phyloP scores from a whole-genome alignment of 1,140 invertebrate species.

The Sycophila sp. region DNA sequence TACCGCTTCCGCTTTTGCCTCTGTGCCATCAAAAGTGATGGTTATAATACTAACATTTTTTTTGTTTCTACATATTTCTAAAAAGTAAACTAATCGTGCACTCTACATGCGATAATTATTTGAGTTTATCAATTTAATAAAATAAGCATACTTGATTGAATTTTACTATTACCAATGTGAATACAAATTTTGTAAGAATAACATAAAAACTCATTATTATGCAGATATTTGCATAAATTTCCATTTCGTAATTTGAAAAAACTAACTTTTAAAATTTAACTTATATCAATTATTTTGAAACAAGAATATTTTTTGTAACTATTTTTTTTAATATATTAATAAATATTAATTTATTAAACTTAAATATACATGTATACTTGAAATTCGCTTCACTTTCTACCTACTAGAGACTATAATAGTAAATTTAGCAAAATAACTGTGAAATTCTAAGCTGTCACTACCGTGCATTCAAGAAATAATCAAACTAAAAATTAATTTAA shows the following conservation, averaged over 20 bases:
- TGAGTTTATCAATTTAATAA: background rate
- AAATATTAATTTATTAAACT: background rate
- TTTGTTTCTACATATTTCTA: slow-evolving; percentile 51
- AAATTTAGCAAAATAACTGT: slow-evolving; percentile 18
- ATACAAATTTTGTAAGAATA: no score
- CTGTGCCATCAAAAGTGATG: slow-evolving; percentile 63
- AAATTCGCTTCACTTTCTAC: no score
- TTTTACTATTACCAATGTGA: background rate
- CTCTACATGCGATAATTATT: slow-evolving; percentile 47
- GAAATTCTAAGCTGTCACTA: no score
- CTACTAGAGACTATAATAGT: background rate
- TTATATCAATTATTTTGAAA: background rate
- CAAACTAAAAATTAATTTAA: slow-evolving; percentile 19
- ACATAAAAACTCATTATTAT: no score
- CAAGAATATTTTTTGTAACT: background rate
- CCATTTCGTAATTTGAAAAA: background rate
- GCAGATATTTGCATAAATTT: background rate
- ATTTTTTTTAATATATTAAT: background rate
- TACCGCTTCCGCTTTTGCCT: slow-evolving; percentile 60
- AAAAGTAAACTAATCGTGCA: slow-evolving; percentile 43
- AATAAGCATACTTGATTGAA: no score
- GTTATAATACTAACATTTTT: slow-evolving; percentile 61
- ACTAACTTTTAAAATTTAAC: background rate
- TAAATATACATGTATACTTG: background rate
- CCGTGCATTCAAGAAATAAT: slow-evolving; percentile 26